Conservation (phyloP, 2,797 vertebrate genomes). For the Epinephelus malabaricus region DNA sequence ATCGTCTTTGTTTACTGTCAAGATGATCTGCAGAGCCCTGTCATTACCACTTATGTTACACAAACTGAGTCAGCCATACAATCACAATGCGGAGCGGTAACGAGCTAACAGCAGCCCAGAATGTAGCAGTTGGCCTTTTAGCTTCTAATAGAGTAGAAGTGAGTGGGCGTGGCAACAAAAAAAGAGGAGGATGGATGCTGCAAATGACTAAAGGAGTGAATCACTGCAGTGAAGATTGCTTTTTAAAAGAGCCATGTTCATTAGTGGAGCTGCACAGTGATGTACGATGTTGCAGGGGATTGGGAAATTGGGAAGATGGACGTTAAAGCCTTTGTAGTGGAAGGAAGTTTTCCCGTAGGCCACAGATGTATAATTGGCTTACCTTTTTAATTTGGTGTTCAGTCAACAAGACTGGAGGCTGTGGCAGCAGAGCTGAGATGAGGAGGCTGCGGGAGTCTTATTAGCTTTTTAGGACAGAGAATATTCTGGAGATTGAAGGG, state of each 20-base stretch:
- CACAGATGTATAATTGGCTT: constrained; percentile 26
- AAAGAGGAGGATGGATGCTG: background rate
- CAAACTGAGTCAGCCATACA: constrained; percentile 27
- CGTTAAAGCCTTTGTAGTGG: background rate
- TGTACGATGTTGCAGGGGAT: background rate
- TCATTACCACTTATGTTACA: constrained; percentile 32
- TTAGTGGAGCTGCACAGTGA: constrained; percentile 8
- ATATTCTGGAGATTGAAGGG: background rate
- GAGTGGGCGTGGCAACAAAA: constrained; percentile 24
- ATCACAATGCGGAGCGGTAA: background rate
- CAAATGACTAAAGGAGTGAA: constrained; percentile 33
- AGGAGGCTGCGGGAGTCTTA: background rate
- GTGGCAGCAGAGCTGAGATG: background rate
- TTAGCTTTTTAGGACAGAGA: constrained; percentile 1
- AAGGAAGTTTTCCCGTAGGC: constrained; percentile 6
- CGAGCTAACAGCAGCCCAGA: background rate
- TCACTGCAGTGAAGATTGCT: constrained; percentile 28
- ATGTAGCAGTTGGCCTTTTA: background rate
- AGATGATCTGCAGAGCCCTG: constrained; percentile 30
- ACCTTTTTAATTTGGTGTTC: constrained; percentile 33
- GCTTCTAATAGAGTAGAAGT: background rate
- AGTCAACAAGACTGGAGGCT: constrained; percentile 7
- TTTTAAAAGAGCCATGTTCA: constrained; percentile 42
- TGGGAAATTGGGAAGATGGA: constrained; percentile 16
- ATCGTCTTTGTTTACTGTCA: constrained; percentile 45